These are phyloP conservation scores for Argyresthia goedartella DNA, from an alignment of 2,888 invertebrate species.

Conservation along the genomic window DNA sequence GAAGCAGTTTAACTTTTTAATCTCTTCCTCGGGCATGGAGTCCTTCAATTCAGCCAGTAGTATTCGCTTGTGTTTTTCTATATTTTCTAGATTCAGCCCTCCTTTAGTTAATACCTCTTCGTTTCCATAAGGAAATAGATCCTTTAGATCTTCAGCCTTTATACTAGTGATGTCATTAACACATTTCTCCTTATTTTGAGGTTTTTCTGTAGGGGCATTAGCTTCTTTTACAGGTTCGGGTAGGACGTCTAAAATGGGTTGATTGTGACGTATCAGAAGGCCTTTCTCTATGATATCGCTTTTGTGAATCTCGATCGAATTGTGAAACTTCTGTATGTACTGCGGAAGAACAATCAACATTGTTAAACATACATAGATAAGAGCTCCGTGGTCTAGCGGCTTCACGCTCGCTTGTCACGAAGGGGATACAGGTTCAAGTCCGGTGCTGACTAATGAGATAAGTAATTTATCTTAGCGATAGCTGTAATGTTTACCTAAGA, in stretches of 20 bases:
- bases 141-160: conserved; percentile 11
- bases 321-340: conserved; percentile 45
- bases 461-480: no score
- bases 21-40: conserved; percentile 24
- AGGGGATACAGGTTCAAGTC: no score
- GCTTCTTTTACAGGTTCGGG: conserved; percentile 27
- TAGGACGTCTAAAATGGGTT: conserved; percentile 29
- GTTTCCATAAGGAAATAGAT: conserved; percentile 42
- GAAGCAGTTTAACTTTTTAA: conserved; percentile 47
- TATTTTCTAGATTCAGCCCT: conserved; percentile 38
- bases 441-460: no score
- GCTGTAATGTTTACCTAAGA: no score
- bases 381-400: no score
- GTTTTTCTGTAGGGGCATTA: neutral
- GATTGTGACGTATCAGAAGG: conserved; percentile 29
- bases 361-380: neutral
- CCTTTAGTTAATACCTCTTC: conserved; percentile 25
- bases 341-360: conserved; percentile 21
- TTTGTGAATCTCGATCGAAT: conserved; percentile 38
- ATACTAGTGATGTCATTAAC: neutral
- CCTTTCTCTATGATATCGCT: conserved; percentile 33
- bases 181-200: neutral
- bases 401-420: no score
- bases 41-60: conserved; percentile 34
- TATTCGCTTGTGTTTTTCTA: conserved; percentile 44